A percentile compares a stretch with the other conserved stretches of the same genome.
Conservation (phyloP, 2,888 invertebrate species). For the Volucella inanis region DNA sequence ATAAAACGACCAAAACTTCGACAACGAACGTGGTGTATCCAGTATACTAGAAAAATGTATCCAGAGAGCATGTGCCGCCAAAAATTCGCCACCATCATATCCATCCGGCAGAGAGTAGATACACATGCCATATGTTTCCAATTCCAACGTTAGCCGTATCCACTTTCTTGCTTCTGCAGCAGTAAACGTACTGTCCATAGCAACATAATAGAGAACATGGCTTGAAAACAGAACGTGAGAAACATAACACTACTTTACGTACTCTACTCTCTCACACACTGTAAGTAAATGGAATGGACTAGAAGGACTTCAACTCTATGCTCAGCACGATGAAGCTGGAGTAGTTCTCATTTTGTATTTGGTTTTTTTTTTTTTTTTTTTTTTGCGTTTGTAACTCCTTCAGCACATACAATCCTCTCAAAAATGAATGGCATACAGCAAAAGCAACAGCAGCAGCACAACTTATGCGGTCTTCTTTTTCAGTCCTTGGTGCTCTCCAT, state of each 20-base stretch:
- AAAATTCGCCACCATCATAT: slow-evolving; percentile 23
- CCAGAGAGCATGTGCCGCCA: slow-evolving; percentile 72
- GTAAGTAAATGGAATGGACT: slow-evolving; percentile 51
- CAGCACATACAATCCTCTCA: slow-evolving; percentile 26
- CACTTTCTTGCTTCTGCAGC: slow-evolving; percentile 44
- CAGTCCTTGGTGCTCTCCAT: slow-evolving; percentile 50
- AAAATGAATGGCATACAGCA: slow-evolving; percentile 50
- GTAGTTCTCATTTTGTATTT: slow-evolving; percentile 34
- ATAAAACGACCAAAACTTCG: slow-evolving; percentile 47
- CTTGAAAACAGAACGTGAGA: slow-evolving; percentile 60
- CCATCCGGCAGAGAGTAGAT: slow-evolving; percentile 22
- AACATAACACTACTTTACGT: slow-evolving; percentile 46
- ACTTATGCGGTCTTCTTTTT: slow-evolving; percentile 42
- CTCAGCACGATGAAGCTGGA: slow-evolving; percentile 3
- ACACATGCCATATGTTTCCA: slow-evolving; percentile 10
- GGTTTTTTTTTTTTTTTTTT: too few species aligned
- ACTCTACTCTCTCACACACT: slow-evolving; percentile 52
- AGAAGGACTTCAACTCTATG: slow-evolving; percentile 8
- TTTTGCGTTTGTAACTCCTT: slow-evolving; percentile 20
- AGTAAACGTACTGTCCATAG: not conserved
- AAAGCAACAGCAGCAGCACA: not conserved
- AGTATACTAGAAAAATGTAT: slow-evolving; percentile 58
- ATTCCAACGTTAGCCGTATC: slow-evolving; percentile 29
- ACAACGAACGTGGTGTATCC: slow-evolving; percentile 43
- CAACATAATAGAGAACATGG: slow-evolving; percentile 50